phyloP scores from a whole-genome alignment of 2,797 vertebrate genomes.

The Eleutherodactylus coqui region DNA sequence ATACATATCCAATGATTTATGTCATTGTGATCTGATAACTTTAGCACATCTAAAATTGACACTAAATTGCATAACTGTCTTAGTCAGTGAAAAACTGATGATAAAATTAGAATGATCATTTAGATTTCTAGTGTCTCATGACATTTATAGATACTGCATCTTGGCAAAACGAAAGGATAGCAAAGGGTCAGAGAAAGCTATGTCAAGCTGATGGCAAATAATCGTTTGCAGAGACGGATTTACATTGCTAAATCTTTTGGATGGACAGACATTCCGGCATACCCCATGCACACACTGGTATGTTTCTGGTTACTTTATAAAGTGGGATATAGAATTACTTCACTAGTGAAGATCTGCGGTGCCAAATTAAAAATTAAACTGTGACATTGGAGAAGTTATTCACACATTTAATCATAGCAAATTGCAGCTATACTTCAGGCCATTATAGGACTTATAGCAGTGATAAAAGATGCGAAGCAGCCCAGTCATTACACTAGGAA shows the following conservation, averaged over 20 bases:
- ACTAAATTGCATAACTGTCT: neutral
- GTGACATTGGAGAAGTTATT: neutral
- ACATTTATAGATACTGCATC: slow-evolving; percentile 20
- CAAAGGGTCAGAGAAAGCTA: neutral
- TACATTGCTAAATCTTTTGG: neutral
- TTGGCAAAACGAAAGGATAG: neutral
- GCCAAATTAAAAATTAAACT: neutral
- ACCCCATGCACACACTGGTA: neutral
- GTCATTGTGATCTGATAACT: neutral
- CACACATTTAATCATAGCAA: neutral
- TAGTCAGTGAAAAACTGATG: slow-evolving; percentile 7
- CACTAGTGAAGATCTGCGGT: neutral
- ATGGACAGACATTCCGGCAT: neutral
- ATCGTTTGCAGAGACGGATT: neutral
- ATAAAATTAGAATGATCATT: slow-evolving; percentile 37
- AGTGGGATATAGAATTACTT: neutral
- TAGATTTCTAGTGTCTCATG: slow-evolving; percentile 21
- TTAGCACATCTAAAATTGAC: neutral
- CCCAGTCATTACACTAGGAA: too few relatives aligned
- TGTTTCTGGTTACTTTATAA: neutral
- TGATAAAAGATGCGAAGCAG: neutral
- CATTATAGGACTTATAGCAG: neutral
- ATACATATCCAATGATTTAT: neutral
- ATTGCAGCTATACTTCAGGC: neutral
- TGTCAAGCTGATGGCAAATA: neutral